phyloP scores from a whole-genome alignment of 2,888 invertebrate species.

The Drosophila melanosoma region DNA sequence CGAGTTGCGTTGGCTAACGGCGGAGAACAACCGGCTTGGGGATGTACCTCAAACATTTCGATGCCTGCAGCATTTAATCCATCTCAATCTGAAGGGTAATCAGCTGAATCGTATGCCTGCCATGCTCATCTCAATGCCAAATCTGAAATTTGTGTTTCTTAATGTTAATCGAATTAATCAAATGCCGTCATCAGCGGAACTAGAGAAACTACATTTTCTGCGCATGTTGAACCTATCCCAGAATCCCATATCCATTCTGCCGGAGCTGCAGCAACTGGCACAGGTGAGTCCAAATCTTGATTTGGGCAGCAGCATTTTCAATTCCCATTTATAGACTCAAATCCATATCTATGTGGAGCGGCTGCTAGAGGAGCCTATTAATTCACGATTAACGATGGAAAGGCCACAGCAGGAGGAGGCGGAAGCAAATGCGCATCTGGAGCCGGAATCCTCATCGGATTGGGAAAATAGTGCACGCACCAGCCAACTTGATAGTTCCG shows the following conservation, averaged over 20 bases:
- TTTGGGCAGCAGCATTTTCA: not conserved
- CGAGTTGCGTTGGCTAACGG: slow-evolving; percentile 88
- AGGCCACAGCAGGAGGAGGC: slow-evolving; percentile 2
- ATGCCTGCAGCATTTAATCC: slow-evolving; percentile 86
- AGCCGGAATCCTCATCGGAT: slow-evolving; percentile 85
- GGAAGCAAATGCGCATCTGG: slow-evolving; percentile 42
- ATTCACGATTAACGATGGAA: not conserved
- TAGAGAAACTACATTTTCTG: slow-evolving; percentile 80
- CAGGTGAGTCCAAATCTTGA: slow-evolving; percentile 24
- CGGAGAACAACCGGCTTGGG: slow-evolving; percentile 87
- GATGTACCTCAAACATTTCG: slow-evolving; percentile 86
- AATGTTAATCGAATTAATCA: slow-evolving; percentile 85
- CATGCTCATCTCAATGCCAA: slow-evolving; percentile 84
- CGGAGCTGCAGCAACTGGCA: slow-evolving; percentile 54
- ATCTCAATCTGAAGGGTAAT: slow-evolving; percentile 88
- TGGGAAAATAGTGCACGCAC: slow-evolving; percentile 88
- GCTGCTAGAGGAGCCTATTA: slow-evolving; percentile 8
- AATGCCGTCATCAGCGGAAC: slow-evolving; percentile 48
- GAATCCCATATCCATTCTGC: slow-evolving; percentile 85
- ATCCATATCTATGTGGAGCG: slow-evolving; percentile 61
- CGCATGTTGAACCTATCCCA: slow-evolving; percentile 86
- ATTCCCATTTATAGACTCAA: slow-evolving; percentile 38
- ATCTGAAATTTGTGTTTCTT: slow-evolving; percentile 86
- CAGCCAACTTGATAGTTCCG: slow-evolving; percentile 87
- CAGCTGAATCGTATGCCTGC: slow-evolving; percentile 86